Base-by-base conservation (phyloP, 2,888 invertebrate genomes). In the Pandemis heparana region DNA sequence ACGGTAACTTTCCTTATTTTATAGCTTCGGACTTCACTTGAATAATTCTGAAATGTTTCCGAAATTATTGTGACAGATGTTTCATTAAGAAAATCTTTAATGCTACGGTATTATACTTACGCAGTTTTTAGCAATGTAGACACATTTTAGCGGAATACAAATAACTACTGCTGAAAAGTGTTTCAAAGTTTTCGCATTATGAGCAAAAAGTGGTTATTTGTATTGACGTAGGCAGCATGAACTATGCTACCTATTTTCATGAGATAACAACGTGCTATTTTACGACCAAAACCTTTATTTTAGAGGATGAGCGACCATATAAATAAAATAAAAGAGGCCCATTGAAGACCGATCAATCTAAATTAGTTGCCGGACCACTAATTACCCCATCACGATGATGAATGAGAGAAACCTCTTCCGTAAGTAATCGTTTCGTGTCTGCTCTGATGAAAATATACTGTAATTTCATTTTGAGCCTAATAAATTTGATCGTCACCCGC, bases 351-450 rank as follows among this genome's bases (percentile, higher is more conserved):
- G 76, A 79, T 80, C 78, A 77, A 77, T 79, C 75, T 77, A 71
- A 80, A 76, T 78, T 75, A 76, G 66, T 48, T 60, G 68, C 66
- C 60, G 59, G 66, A 75, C 77, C 73, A 74, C 76, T 79, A 78
- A 78, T 79, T 77, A 78, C 77, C 71, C 77, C 76, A 76, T 77
- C 77, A 63, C 73, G 16, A 65, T 75, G 77, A 79, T 77, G 73
- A 75, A 79, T 73, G 77, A 74, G 73, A 63, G 61, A 74, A 65
- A 43, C 61, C 66, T 71, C 62, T 65, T 56, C 63, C 65, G n/a
- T 64, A 66, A 75, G 70, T 71, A 75, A 71, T 71, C 71, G 75
- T 68, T 71, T 62, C 51, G 60, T 51, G 60, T 70, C 74, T 75
- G 74, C 71, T 71, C 73, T 77, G 75, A 78, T 77, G 75, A 76